Evolutionary conservation across 2,888 invertebrate genomes (phyloP), one percentile per base, ranked within the genome.

Genomic region (Dryocosmus kuriphilus): DNA sequence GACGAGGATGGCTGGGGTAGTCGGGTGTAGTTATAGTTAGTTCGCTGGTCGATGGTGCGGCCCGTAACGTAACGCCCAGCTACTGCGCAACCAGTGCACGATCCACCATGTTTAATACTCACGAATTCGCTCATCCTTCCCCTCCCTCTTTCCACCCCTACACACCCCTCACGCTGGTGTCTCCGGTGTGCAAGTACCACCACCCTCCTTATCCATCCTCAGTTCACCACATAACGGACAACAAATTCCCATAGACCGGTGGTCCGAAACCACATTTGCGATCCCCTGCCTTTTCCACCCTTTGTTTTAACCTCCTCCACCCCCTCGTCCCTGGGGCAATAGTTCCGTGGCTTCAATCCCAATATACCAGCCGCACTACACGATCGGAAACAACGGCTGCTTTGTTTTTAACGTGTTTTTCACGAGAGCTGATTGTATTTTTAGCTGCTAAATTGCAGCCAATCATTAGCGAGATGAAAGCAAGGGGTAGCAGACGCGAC

Each of bases 401-500:
- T 81, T 79, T 78, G 79, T 87, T 88, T 88, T 87, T 85, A 87
- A 88, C 88, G 87, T 82, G 85, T 86, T 87, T 85, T 85, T 85
- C 85, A 82, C 85, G 81, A 84, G 85, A 74, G 76, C 75, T 84
- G 87, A 88, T 87, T 88, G 88, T 86, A 87, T 88, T 87, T 88
- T 86, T 84, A 86, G 85, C 83, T 83, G 86, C 79, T 81, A 83
- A 85, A 88, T 86, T 81, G 86, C 82, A 85, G 85, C 83, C 86
- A 86, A 89, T 89, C 84, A 88, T 89, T 86, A 87, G 86, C 82
- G 84, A 84, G 30, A 67, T 67, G 67, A 67, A 67, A 67, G 41
- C 24, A 57, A 57, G 57, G 57, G 57, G 30, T 14, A 11, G 71
- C 46, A 46, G 24, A n/a, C 24, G 46, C 67, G 27, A 46, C 27